A percentile compares a stretch with the other conserved stretches of the same genome.
These are phyloP conservation scores for Tachina lurida DNA, from an alignment of 2,888 invertebrate genomes.

Conservation along the genomic window DNA sequence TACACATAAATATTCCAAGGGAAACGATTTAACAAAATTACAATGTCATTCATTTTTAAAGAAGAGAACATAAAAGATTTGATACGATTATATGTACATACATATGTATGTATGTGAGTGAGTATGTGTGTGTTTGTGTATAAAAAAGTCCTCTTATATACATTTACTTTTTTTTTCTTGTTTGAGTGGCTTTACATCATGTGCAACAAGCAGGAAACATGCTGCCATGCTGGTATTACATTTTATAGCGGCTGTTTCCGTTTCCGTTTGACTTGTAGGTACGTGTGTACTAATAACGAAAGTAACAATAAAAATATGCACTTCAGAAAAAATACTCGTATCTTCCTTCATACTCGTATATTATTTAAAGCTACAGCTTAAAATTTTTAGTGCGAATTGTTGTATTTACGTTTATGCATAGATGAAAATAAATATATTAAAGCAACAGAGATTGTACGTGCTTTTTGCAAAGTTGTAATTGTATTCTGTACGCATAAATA, in stretches of 20 bases:
- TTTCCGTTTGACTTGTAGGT: slow-evolving; percentile 74
- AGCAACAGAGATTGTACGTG: background rate
- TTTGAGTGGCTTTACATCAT: slow-evolving; percentile 71
- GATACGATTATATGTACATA: too few relatives aligned
- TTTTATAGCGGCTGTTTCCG: slow-evolving; percentile 73
- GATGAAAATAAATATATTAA: background rate
- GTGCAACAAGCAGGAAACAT: slow-evolving; percentile 72
- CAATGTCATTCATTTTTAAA: slow-evolving; percentile 64
- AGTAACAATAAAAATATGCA: slow-evolving; percentile 39
- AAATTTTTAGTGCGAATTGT: slow-evolving; percentile 33
- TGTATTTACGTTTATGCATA: background rate
- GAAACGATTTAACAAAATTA: slow-evolving; percentile 70
- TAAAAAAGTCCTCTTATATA: slow-evolving; percentile 32
- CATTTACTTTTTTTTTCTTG: slow-evolving; percentile 46
- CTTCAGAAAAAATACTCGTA: slow-evolving; percentile 13
- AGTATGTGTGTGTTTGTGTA: slow-evolving; percentile 13
- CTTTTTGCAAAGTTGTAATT: slow-evolving; percentile 34
- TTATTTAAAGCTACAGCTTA: slow-evolving; percentile 58
- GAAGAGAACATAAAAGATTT: slow-evolving; percentile 26
- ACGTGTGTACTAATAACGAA: slow-evolving; percentile 61
- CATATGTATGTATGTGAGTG: background rate
- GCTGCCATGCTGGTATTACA: slow-evolving; percentile 72
- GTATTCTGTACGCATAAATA: slow-evolving; percentile 52
- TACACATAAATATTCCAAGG: slow-evolving; percentile 58
- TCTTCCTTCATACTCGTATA: slow-evolving; percentile 28